Evolutionary conservation across 2,797 vertebrate species (phyloP).

Genomic region (Danio choprae): DNA sequence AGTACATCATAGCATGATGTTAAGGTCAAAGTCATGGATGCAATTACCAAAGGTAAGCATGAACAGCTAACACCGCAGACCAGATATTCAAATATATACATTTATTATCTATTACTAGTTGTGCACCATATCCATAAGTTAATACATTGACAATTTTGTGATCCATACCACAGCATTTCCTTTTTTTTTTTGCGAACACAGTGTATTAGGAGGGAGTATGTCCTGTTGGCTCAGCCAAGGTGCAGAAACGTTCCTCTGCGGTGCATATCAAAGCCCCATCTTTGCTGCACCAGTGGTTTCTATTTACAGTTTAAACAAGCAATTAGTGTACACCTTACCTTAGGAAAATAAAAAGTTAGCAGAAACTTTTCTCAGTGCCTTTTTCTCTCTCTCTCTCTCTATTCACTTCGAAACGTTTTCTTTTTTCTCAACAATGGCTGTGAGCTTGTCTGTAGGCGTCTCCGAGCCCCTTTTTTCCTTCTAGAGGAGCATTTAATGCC

Average conservation of each 20-base stretch:
- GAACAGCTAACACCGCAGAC: background rate
- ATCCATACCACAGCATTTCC: background rate
- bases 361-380: conserved; percentile 60
- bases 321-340: conserved; percentile 52
- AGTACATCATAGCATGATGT: background rate
- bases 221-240: conserved; percentile 33
- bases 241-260: conserved; percentile 15
- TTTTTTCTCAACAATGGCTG: conserved; percentile 64
- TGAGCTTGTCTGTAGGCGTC: conserved; percentile 66
- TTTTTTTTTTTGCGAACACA: background rate
- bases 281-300: conserved; percentile 21
- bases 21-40: background rate
- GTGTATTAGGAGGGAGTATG: background rate
- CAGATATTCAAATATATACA: background rate
- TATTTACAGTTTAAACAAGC: conserved; percentile 55
- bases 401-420: conserved; percentile 72
- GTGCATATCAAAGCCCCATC: conserved; percentile 44
- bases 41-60: background rate
- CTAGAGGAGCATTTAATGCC: conserved; percentile 75
- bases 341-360: conserved; percentile 40
- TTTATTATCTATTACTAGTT: background rate
- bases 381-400: conserved; percentile 47
- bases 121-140: background rate
- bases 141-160: background rate
- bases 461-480: conserved; percentile 43